Evolutionary conservation across 2,797 vertebrate species (phyloP).

Genomic region (Brachymystax lenok): DNA sequence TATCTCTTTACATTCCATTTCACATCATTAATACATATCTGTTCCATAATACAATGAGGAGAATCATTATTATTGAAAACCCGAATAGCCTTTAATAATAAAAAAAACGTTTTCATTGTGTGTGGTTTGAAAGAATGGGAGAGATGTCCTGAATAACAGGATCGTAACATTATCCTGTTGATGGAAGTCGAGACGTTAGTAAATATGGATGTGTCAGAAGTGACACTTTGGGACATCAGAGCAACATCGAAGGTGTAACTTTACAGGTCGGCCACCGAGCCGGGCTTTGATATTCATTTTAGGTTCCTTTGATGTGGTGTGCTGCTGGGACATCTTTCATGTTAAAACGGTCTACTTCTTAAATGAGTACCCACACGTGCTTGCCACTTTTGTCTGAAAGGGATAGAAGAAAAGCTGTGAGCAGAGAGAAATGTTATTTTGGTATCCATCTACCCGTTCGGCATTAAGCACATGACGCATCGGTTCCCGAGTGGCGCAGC

Average conservation of each 20-base stretch:
- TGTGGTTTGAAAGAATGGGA: background rate
- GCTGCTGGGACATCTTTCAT: background rate
- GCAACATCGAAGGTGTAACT: background rate
- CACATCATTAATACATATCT: background rate
- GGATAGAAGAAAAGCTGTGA: too few relatives aligned
- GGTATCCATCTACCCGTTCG: too few relatives aligned
- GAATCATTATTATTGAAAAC: background rate
- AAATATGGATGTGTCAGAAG: background rate
- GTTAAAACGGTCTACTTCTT: background rate
- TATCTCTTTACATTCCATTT: background rate
- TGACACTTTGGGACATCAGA: background rate
- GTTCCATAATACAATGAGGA: background rate
- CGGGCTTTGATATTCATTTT: background rate
- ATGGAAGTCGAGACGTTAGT: background rate
- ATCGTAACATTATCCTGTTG: background rate
- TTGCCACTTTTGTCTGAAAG: background rate
- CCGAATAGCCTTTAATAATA: background rate
- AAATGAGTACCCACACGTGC: background rate
- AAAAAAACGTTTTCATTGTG: background rate
- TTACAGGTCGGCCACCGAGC: background rate
- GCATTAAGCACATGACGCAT: too few relatives aligned
- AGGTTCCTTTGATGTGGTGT: background rate
- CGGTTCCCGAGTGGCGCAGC: too few relatives aligned
- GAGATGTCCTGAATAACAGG: background rate
- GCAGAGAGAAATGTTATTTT: too few relatives aligned